Conservation (phyloP, 2,888 invertebrate species). For the Petrolisthes cinctipes region DNA sequence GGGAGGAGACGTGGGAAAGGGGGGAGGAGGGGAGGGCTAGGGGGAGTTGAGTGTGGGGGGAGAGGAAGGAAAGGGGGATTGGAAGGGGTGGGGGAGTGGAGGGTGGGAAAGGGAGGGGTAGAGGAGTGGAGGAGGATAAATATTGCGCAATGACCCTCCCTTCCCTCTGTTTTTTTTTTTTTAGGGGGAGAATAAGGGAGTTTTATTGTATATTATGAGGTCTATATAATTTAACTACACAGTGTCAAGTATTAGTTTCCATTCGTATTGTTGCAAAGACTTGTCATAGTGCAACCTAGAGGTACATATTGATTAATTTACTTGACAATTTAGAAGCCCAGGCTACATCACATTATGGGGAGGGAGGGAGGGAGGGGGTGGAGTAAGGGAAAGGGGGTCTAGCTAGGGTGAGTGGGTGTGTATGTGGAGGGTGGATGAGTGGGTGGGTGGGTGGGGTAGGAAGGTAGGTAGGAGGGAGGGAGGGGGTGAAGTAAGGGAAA, state of each 20-base stretch:
- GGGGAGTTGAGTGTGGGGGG: constrained; percentile 26
- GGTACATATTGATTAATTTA: constrained; percentile 32
- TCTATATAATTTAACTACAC: neutral
- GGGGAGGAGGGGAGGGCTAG: constrained; percentile 6
- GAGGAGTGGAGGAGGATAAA: constrained; percentile 23
- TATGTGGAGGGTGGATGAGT: neutral
- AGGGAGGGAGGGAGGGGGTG: constrained; percentile 21
- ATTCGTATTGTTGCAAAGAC: neutral
- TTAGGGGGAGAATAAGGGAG: neutral
- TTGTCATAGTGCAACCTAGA: neutral
- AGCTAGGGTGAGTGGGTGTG: constrained; percentile 8
- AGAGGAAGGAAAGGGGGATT: too few species aligned
- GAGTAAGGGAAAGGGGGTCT: constrained; percentile 1
- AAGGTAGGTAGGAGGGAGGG: constrained; percentile 11
- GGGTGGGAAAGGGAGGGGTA: neutral
- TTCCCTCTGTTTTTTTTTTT: constrained; percentile 22
- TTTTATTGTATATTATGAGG: neutral
- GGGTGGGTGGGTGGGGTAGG: neutral
- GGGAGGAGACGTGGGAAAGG: constrained; percentile 28
- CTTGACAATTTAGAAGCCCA: constrained; percentile 24
- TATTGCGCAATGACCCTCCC: constrained; percentile 40
- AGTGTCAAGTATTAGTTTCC: neutral
- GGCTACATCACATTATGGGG: constrained; percentile 25
- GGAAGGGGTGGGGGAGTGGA: neutral
- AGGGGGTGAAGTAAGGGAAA: constrained; percentile 12